Evolutionary conservation across 1,140 invertebrate genomes (phyloP).

Genomic region (Scaptomyza montana): DNA sequence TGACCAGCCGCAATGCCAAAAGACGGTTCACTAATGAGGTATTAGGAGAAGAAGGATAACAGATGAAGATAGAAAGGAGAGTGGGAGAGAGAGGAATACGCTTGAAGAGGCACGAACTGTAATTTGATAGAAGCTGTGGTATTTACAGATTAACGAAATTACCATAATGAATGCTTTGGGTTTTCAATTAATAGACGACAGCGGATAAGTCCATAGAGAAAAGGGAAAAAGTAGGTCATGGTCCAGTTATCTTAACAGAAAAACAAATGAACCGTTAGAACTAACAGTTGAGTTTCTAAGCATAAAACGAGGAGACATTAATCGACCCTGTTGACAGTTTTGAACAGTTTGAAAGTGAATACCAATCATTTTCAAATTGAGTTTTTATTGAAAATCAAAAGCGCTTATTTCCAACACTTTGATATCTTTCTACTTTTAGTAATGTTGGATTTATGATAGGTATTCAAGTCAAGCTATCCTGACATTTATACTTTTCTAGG

Average conservation of each 20-base stretch:
- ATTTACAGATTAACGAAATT: slow-evolving; percentile 52
- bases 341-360: no score
- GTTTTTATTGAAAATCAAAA: no score
- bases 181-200: slow-evolving; percentile 57
- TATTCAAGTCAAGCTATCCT: no score
- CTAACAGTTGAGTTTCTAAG: no score
- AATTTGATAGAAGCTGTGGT: slow-evolving; percentile 66
- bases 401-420: no score
- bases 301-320: no score
- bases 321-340: no score
- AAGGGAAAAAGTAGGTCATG: not conserved
- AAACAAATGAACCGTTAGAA: no score
- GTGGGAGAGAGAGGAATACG: not conserved
- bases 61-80: not conserved
- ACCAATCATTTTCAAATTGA: no score
- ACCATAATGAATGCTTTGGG: slow-evolving; percentile 69
- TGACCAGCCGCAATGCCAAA: slow-evolving; percentile 17
- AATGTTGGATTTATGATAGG: no score
- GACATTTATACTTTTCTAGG: no score
- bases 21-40: not conserved
- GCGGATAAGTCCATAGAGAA: slow-evolving; percentile 2
- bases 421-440: no score
- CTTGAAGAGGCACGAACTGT: slow-evolving; percentile 69
- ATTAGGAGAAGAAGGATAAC: slow-evolving; percentile 5
- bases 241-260: not conserved